phyloP scores from a whole-genome alignment of 2,888 invertebrate species.

The Nephrotoma guestfalica region DNA sequence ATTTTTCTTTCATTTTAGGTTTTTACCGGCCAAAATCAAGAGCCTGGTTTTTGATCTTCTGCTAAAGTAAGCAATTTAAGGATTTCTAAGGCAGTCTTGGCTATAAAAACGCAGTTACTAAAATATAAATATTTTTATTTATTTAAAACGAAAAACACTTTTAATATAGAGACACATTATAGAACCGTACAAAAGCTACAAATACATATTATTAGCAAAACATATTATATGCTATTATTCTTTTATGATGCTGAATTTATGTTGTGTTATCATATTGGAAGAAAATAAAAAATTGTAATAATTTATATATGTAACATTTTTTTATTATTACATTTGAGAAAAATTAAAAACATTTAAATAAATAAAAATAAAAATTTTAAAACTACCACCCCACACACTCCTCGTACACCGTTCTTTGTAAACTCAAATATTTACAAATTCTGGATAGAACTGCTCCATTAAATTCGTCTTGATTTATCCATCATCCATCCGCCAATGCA shows the following conservation, averaged over 20 bases:
- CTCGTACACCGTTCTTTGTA: background rate
- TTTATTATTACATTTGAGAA: background rate
- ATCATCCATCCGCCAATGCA: background rate
- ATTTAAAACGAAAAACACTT: background rate
- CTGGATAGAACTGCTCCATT: background rate
- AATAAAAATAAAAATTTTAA: background rate
- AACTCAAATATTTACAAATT: background rate
- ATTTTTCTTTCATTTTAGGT: background rate
- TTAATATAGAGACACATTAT: background rate
- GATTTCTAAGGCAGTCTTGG: background rate
- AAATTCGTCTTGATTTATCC: background rate
- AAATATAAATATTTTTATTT: background rate
- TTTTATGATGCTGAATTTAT: background rate
- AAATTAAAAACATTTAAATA: background rate
- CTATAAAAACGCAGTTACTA: background rate
- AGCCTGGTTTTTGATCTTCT: background rate
- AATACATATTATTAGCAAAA: background rate
- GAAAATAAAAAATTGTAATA: background rate
- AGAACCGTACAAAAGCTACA: background rate
- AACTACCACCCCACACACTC: background rate
- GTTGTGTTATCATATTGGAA: background rate
- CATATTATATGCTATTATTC: background rate
- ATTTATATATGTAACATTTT: background rate
- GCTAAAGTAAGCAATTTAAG: background rate
- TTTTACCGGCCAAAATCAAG: background rate